Base-by-base conservation (phyloP, 2,113 vertebrate genomes). In the Phainopepla nitens region DNA sequence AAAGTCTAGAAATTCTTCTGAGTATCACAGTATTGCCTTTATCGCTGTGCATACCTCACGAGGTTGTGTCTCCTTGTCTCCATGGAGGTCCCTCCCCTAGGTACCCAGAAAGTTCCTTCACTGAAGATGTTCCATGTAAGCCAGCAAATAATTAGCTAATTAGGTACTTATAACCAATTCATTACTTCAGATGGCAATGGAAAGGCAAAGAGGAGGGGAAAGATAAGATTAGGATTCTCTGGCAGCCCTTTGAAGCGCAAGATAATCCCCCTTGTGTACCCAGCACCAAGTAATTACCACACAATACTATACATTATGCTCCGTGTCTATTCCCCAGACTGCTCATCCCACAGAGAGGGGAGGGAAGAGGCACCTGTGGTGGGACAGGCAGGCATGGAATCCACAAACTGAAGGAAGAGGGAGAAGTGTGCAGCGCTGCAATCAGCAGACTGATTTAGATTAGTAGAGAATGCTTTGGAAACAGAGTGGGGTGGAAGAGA, bases 101-200 rank as follows among this genome's bases (percentile, higher is more conserved):
- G 81, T 85, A 80, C 44, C 89, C 70, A 45, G 75, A 87, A 80
- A 97, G 72, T 96, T 97, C 93, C 91, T 86, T 82, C 54, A 75
- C 61, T 82, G 90, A 95, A 95, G 65, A 78, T 39, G 47, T 93
- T 95, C 95, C 92, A 93, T 81, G 54, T 94, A 97, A 91, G 90
- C 82, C 80, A 94, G 70, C 66, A 95, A 97, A 91, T 97, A 98
- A 97, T 97, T 96, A 98, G 94, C 96, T 97, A 98, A 98, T 98
- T 97, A 98, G 92, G 84, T 93, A 96, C 96, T 97, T 95, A 93
- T 93, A 97, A 94, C 31, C 70, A 97, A 90, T 90, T 95, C 91
- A 92, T 97, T 90, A 73, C 81, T 94, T 97, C 83, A 23, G 25
- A 89, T 76, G 65, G 70, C 53, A 89, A 77, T 81, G 31, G 73